Conservation (phyloP, 2,113 vertebrate genomes). For the sheep (Ovis aries) region DNA sequence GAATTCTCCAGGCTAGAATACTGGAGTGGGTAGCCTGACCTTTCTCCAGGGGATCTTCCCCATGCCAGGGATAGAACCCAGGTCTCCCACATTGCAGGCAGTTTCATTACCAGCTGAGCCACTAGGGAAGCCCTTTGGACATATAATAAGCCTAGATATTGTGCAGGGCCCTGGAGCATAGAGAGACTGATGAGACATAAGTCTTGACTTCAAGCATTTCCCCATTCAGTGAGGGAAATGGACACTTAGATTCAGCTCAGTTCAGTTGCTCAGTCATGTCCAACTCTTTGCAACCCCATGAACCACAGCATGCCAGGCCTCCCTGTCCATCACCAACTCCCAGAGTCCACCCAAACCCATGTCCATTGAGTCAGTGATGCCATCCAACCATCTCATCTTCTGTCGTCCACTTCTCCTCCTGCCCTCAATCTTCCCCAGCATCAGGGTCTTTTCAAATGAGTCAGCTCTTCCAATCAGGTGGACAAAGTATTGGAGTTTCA, state of each 20-base stretch:
- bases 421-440: background rate
- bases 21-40: background rate
- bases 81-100: rapidly evolving
- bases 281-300: background rate
- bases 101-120: background rate
- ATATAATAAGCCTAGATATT: background rate
- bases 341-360: rapidly evolving
- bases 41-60: background rate
- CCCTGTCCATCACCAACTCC: background rate
- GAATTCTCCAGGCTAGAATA: background rate
- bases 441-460: background rate
- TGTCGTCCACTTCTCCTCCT: background rate
- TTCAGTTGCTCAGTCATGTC: background rate
- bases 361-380: background rate
- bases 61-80: background rate
- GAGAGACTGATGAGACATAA: background rate
- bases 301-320: background rate
- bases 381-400: background rate
- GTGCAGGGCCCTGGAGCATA: background rate
- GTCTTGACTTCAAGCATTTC: background rate
- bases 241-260: background rate
- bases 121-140: background rate
- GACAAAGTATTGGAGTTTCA: background rate
- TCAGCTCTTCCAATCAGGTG: background rate
- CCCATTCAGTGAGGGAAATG: background rate